Conservation (phyloP, 92 coral and sea anemone genomes). For the Hydrozoanthus gracilis region DNA sequence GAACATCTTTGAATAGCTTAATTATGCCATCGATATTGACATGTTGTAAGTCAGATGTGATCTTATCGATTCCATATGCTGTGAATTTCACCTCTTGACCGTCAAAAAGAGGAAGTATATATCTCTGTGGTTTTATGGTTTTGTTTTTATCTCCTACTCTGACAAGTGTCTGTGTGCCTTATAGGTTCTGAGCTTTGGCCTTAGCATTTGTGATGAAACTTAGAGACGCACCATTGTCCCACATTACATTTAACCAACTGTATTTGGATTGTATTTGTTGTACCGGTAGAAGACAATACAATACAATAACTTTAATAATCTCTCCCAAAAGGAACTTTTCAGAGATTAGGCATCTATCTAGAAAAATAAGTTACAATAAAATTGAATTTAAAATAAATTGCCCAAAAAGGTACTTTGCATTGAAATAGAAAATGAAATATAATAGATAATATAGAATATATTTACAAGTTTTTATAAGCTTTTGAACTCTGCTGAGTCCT, state of each 20-base stretch:
- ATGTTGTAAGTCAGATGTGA: conserved; percentile 50
- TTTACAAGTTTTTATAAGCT: too few relatives aligned
- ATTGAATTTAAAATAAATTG: too few relatives aligned
- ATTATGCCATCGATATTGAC: conserved; percentile 39
- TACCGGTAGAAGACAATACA: conserved; percentile 61
- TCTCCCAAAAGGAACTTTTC: too few relatives aligned
- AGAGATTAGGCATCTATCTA: too few relatives aligned
- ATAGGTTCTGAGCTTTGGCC: conserved; percentile 46
- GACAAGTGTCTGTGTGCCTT: conserved; percentile 42
- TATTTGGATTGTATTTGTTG: conserved; percentile 49
- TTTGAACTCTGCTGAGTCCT: too few relatives aligned
- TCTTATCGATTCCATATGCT: conserved; percentile 55
- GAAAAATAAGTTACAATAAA: too few relatives aligned
- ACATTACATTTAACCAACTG: conserved; percentile 50
- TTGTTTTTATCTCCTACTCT: conserved; percentile 53
- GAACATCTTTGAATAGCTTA: conserved; percentile 44
- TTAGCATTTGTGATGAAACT: conserved; percentile 53
- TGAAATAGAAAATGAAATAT: too few relatives aligned
- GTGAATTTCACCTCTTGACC: conserved; percentile 43
- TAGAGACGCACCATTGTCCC: conserved; percentile 65
- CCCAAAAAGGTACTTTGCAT: too few relatives aligned
- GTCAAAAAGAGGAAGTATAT: conserved; percentile 51
- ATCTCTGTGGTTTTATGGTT: conserved; percentile 44
- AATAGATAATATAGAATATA: too few relatives aligned
- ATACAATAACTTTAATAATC: too few relatives aligned